Percentiles rank a stretch among this genome's conserved stretches.
Evolutionary conservation across 2,113 vertebrate genomes (phyloP).

Genomic region (Pogona vitticeps): DNA sequence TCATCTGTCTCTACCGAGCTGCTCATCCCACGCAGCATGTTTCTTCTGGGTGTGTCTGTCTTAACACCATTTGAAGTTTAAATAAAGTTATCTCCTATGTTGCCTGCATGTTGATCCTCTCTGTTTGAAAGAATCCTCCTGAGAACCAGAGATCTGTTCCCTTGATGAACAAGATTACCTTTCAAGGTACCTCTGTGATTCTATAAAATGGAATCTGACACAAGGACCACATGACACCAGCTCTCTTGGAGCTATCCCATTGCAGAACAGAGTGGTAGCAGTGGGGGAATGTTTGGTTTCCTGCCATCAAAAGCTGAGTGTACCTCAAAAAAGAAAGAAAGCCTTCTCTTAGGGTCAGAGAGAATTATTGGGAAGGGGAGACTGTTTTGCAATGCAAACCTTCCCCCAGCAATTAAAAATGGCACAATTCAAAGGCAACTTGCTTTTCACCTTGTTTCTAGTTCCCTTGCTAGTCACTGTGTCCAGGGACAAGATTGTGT

Average conservation of each 20-base stretch:
- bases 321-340: neutral
- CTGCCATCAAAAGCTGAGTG: neutral
- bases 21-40: constrained; percentile 72
- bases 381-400: neutral
- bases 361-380: neutral
- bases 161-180: neutral
- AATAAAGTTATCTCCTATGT: constrained; percentile 82
- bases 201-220: neutral
- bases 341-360: neutral
- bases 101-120: constrained; percentile 55
- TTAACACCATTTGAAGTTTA: constrained; percentile 72
- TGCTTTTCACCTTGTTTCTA: neutral
- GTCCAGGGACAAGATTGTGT: neutral
- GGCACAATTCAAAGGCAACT: neutral
- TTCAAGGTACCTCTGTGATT: neutral
- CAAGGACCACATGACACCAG: neutral
- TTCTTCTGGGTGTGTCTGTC: constrained; percentile 71
- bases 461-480: neutral
- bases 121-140: neutral
- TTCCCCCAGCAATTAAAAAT: neutral
- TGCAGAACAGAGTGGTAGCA: neutral
- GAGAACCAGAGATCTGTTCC: neutral
- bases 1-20: constrained; percentile 68
- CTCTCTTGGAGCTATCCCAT: neutral
- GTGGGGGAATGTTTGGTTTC: neutral